Evolutionary conservation across 2,888 invertebrate genomes (phyloP).

Genomic region (Macrosoma leucophasiata): DNA sequence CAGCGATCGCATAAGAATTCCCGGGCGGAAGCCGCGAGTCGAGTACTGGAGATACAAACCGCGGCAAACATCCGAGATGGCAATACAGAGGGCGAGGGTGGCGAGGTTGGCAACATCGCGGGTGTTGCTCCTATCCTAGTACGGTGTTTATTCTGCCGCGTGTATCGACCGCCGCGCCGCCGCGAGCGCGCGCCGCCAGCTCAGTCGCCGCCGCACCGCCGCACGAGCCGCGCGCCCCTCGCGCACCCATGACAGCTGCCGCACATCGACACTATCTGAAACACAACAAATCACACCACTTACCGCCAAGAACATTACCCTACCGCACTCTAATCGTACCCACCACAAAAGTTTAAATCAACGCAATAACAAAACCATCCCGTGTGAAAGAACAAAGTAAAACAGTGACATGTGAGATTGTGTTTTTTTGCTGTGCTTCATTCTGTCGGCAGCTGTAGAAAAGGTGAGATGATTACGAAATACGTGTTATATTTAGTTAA

Average conservation of each 20-base stretch:
- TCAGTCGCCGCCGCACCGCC: constrained; percentile 52
- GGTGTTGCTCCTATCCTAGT: no score
- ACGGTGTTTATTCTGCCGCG: not conserved
- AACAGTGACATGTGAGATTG: constrained; percentile 50
- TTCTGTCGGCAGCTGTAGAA: constrained; percentile 53
- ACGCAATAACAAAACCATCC: constrained; percentile 29
- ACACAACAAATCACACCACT: constrained; percentile 33
- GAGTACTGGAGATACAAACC: constrained; percentile 37
- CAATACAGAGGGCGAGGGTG: constrained; percentile 36
- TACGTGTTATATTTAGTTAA: no score
- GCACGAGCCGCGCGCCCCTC: constrained; percentile 41
- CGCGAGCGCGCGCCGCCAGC: constrained; percentile 54
- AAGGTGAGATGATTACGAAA: constrained; percentile 44
- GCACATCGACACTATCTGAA: constrained; percentile 37
- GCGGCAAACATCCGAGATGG: constrained; percentile 43
- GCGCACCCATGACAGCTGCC: constrained; percentile 50
- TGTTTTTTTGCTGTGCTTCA: constrained; percentile 40
- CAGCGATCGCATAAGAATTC: constrained; percentile 26
- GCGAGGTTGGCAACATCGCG: constrained; percentile 48
- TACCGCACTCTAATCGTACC: no score
- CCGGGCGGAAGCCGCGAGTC: constrained; percentile 17
- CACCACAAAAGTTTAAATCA: no score
- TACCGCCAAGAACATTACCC: no score
- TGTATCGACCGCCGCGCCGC: constrained; percentile 30
- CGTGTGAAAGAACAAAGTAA: constrained; percentile 32